A percentile compares a stretch with the other conserved stretches of the same genome.
Conservation (phyloP, 2,113 vertebrate genomes). For the Burhinus oedicnemus region DNA sequence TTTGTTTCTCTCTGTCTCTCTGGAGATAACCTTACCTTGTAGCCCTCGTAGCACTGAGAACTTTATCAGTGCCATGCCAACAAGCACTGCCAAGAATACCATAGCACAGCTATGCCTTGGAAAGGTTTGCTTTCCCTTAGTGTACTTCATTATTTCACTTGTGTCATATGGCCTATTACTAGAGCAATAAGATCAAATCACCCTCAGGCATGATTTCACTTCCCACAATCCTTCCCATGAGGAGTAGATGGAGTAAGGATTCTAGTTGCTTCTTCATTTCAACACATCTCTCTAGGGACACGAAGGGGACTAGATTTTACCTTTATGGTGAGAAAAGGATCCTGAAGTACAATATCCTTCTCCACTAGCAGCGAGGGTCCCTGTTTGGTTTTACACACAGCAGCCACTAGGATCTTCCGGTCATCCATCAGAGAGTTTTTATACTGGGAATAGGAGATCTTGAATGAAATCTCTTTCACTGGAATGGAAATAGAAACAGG, state of each 20-base stretch:
- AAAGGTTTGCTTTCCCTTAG: background rate
- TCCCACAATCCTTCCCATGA: background rate
- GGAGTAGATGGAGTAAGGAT: background rate
- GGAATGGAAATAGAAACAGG: slow-evolving; percentile 40
- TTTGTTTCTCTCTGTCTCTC: background rate
- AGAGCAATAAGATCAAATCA: background rate
- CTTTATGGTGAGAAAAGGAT: slow-evolving; percentile 46
- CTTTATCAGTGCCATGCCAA: background rate
- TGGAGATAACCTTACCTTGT: background rate
- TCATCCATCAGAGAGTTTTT: slow-evolving; percentile 40
- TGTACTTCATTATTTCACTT: background rate
- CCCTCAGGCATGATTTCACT: background rate
- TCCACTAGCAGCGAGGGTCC: slow-evolving; percentile 24
- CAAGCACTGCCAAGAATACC: background rate
- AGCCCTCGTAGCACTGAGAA: background rate
- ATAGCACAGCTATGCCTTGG: background rate
- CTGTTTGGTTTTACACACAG: slow-evolving; percentile 32
- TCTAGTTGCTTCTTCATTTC: background rate
- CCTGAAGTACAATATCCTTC: slow-evolving; percentile 51
- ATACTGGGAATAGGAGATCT: slow-evolving; percentile 69
- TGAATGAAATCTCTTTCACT: slow-evolving; percentile 59
- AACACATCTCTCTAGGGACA: background rate
- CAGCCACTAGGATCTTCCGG: slow-evolving; percentile 74
- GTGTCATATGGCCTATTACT: background rate
- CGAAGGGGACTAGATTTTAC: background rate